Conservation (phyloP, 1,140 invertebrate genomes). For the Drosophila virilis region DNA sequence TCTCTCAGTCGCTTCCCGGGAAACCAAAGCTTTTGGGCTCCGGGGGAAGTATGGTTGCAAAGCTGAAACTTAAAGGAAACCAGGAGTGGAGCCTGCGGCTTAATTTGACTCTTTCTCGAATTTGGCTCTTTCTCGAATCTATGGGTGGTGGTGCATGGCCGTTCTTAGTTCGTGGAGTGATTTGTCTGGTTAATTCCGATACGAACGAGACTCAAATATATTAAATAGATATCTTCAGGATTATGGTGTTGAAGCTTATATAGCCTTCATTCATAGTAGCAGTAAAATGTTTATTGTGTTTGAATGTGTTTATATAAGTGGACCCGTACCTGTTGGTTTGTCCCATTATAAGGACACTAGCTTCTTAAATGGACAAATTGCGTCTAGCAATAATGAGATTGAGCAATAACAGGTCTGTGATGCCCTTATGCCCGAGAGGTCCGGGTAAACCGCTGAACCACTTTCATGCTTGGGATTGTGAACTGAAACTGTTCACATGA, state of each 20-base stretch:
- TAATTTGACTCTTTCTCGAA: too few species aligned
- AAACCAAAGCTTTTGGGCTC: too few species aligned
- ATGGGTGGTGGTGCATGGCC: too few species aligned
- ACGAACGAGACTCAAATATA: conserved; percentile 89
- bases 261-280: conserved; percentile 47
- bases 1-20: too few species aligned
- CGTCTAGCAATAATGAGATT: conserved; percentile 89
- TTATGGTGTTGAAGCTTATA: conserved; percentile 49
- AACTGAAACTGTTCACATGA: too few species aligned
- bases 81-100: too few species aligned
- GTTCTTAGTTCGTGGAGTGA: conserved; percentile 96
- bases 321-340: conserved; percentile 47
- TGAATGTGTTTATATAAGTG: conserved; percentile 46
- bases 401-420: conserved; percentile 94
- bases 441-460: too few species aligned
- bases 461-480: too few species aligned
- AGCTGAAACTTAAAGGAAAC: too few species aligned
- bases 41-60: too few species aligned
- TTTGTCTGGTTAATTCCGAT: conserved; percentile 96
- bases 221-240: conserved; percentile 59
- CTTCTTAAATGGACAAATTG: conserved; percentile 90
- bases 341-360: conserved; percentile 85
- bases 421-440: too few species aligned
- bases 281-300: conserved; percentile 53
- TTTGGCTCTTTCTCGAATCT: too few species aligned